phyloP scores from a whole-genome alignment of 2,797 vertebrate species.

The Notamacropus eugenii region DNA sequence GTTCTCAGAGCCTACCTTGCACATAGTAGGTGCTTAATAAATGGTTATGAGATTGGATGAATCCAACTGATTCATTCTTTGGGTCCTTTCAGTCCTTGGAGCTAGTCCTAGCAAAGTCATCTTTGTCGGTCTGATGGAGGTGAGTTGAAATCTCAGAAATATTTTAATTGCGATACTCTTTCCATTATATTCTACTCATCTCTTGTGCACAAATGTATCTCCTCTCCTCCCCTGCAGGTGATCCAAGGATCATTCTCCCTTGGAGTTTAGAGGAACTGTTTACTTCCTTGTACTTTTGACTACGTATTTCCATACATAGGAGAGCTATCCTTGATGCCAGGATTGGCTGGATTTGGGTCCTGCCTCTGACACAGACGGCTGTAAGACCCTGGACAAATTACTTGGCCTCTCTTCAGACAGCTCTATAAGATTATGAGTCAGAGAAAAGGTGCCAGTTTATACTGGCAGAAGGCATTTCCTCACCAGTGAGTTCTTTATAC shows the following conservation, averaged over 20 bases:
- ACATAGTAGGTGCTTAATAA: background rate
- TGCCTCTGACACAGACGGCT: background rate
- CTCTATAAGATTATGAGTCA: background rate
- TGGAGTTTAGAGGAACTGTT: background rate
- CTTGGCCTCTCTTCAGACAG: background rate
- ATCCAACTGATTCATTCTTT: background rate
- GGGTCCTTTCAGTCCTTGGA: background rate
- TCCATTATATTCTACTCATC: background rate
- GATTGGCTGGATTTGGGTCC: background rate
- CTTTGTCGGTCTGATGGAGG: background rate
- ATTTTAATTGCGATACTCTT: background rate
- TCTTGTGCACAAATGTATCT: background rate
- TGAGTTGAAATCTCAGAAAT: background rate
- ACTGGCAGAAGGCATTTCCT: background rate
- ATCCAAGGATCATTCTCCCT: background rate
- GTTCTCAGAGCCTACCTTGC: background rate
- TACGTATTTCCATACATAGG: background rate
- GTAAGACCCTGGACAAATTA: background rate
- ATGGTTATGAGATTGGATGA: background rate
- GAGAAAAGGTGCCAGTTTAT: background rate
- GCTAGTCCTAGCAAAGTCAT: background rate
- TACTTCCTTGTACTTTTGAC: background rate
- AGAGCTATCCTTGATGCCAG: background rate
- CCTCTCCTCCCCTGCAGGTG: background rate
- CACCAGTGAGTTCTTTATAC: background rate